Evolutionary conservation across 2,888 invertebrate genomes (phyloP), one percentile per base, ranked within the genome.

Genomic region (Lingula anatina): DNA sequence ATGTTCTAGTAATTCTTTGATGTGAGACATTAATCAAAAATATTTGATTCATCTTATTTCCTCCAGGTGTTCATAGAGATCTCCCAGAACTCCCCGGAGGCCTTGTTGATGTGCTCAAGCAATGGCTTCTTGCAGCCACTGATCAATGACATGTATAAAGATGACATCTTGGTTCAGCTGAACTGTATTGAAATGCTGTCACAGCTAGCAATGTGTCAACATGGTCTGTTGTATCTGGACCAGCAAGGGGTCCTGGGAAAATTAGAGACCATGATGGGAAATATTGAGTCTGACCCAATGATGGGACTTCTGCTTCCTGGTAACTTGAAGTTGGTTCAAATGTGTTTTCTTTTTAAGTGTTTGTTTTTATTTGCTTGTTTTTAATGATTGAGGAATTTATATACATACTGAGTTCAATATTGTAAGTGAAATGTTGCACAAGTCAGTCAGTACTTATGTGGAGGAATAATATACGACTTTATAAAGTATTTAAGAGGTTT

Each of bases 151-250:
- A 70, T 90, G 21, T 79, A 85, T 44, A 81, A 82, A 40, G 81
- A 85, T 54, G 93, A 93, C 78, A 77, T 90, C 37, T 77, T 93
- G 43, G 78, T 89, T 38, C 87, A 88, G 73, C 79, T 92, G 51
- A 92, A 90, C 71, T 83, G 88, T 46, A 75, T 94, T 45, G 89
- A 92, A 75, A 77, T 90, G 38, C 70, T 93, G 35, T 85, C 87
- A 0, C 83, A 84, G 42, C 76, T 94, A 40, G 87, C 86, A 0
- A 71, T 83, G 21, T 82, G 83, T 46, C 82, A 85, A 46, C 85
- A 89, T 67, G 91, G 92, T 0, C 82, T 89, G 5, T 77, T 80
- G 38, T 89, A 84, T 70, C 79, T 93, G 54, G 85, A 89, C 50
- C 78, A 83, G 39, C 82, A 83, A 53, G 85, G 85, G 9, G 81